Conservation (phyloP, 2,113 vertebrate species). For the Myotis yumanensis region DNA sequence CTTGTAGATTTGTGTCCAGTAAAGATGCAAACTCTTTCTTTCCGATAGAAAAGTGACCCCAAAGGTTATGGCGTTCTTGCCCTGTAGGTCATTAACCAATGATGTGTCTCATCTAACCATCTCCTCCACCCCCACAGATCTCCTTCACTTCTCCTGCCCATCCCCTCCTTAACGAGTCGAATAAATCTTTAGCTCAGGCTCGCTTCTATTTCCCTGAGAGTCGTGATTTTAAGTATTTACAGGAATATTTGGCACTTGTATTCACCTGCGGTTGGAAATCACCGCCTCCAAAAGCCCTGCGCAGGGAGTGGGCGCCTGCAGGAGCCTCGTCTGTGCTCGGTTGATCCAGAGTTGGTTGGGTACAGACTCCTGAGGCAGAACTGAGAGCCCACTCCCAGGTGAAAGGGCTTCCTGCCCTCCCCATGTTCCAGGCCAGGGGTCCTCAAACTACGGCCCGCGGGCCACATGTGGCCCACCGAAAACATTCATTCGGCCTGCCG, state of each 20-base stretch:
- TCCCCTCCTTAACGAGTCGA: background rate
- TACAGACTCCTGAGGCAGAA: background rate
- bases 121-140: rapidly evolving
- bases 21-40: background rate
- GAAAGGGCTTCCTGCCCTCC: background rate
- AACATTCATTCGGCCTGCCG: no score
- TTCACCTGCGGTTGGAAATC: background rate
- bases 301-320: rapidly evolving
- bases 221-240: background rate
- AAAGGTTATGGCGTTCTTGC: background rate
- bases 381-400: background rate
- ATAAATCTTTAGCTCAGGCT: background rate
- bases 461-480: no score
- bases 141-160: no score
- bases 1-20: background rate
- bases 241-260: background rate
- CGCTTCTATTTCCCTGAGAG: background rate
- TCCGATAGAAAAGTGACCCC: background rate
- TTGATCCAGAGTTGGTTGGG: background rate
- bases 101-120: rapidly evolving
- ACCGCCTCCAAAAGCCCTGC: background rate
- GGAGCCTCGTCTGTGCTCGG: background rate
- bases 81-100: background rate
- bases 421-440: no score
- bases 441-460: no score